A percentile compares a stretch with the other conserved stretches of the same genome.
Conservation (phyloP, 2,113 vertebrate species). For the Eulemur macaco region DNA sequence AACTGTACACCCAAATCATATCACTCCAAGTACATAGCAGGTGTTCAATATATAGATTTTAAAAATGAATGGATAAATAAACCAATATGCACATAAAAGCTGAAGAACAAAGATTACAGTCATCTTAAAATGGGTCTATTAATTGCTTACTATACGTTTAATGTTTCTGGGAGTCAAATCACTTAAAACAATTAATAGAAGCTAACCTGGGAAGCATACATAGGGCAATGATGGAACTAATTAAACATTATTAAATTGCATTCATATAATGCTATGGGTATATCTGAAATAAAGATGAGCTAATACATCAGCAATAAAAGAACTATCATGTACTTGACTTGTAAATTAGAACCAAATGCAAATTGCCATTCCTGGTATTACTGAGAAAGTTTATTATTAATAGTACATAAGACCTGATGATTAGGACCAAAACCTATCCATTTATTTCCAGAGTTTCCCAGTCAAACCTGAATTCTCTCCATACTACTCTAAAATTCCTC, state of each 20-base stretch:
- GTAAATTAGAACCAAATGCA: background rate
- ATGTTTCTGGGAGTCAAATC: background rate
- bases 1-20: background rate
- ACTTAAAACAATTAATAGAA: background rate
- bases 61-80: background rate
- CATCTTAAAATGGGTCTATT: background rate
- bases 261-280: background rate
- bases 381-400: background rate
- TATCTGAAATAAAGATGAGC: background rate
- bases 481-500: background rate
- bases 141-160: background rate
- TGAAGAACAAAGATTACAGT: background rate
- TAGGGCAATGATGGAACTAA: background rate
- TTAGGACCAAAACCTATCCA: background rate
- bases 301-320: background rate
- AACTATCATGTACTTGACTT: background rate
- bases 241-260: background rate
- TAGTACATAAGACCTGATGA: background rate
- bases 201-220: background rate
- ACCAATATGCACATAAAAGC: background rate
- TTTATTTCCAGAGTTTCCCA: background rate
- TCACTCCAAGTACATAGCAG: background rate
- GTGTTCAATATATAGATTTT: background rate
- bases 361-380: background rate
- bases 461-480: background rate